Evolutionary conservation across 2,113 vertebrate genomes (phyloP).

Genomic region (Siniperca chuatsi): DNA sequence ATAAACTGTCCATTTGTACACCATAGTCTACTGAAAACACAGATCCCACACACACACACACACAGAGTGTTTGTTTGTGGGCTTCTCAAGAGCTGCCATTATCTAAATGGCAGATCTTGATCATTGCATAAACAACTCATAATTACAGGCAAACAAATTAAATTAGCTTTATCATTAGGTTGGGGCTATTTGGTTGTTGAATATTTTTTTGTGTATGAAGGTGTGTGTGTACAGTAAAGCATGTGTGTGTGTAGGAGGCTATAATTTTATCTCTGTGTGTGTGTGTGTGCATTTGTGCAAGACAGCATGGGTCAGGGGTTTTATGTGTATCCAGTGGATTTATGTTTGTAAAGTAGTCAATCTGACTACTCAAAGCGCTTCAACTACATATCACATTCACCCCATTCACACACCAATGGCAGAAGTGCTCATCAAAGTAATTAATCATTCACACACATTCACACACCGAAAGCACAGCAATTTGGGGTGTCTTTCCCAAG

Average conservation of each 20-base stretch:
- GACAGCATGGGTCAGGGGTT: not conserved
- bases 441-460: no score
- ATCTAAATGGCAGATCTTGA: constrained; percentile 52
- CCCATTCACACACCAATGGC: no score
- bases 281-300: constrained; percentile 28
- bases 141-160: constrained; percentile 49
- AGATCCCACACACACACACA: constrained; percentile 17
- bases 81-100: constrained; percentile 31
- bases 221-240: not conserved
- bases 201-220: constrained; percentile 14
- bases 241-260: constrained; percentile 25
- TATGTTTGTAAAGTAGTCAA: no score
- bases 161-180: constrained; percentile 24
- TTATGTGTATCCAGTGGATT: constrained; percentile 13
- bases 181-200: constrained; percentile 27
- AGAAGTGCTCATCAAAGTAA: no score
- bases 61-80: constrained; percentile 13
- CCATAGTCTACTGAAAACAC: not conserved
- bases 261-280: constrained; percentile 19
- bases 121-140: constrained; percentile 49
- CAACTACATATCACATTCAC: no score
- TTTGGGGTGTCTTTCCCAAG: not conserved
- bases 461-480: no score
- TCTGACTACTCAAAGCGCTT: no score
- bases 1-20: not conserved